Evolutionary conservation across 2,113 vertebrate species (phyloP).

Genomic region (Prochilodus magdalenae): DNA sequence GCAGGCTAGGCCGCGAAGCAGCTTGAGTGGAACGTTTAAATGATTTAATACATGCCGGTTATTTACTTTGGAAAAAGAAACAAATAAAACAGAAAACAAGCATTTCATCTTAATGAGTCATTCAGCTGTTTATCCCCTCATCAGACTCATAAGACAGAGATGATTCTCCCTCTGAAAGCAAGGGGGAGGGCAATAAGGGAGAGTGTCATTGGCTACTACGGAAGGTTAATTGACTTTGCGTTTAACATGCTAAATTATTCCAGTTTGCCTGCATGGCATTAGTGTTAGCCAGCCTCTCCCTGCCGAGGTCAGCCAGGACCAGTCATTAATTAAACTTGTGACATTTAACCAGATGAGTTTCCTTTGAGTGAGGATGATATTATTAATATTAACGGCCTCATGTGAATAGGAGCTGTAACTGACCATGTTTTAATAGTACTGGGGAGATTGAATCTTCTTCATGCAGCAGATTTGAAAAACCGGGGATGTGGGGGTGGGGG

Average conservation of each 20-base stretch:
- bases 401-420: slow-evolving; percentile 77
- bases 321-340: slow-evolving; percentile 84
- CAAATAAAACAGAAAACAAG: no score
- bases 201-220: slow-evolving; percentile 45
- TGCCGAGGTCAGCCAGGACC: slow-evolving; percentile 75
- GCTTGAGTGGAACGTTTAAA: slow-evolving; percentile 36
- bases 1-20: no score
- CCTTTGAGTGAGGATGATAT: slow-evolving; percentile 84
- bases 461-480: slow-evolving; percentile 38
- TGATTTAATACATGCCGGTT: slow-evolving; percentile 43
- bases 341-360: slow-evolving; percentile 85
- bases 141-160: slow-evolving; percentile 29
- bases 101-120: slow-evolving; percentile 43
- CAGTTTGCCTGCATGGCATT: slow-evolving; percentile 69
- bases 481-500: not conserved
- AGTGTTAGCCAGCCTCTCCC: slow-evolving; percentile 58
- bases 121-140: slow-evolving; percentile 62
- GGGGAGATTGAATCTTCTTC: slow-evolving; percentile 51
- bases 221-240: slow-evolving; percentile 62
- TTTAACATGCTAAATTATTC: slow-evolving; percentile 63
- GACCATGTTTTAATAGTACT: slow-evolving; percentile 72
- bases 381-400: slow-evolving; percentile 82
- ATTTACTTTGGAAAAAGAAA: slow-evolving; percentile 32
- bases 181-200: slow-evolving; percentile 30
- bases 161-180: slow-evolving; percentile 11